Evolutionary conservation across 2,113 vertebrate genomes (phyloP), one percentile per base, ranked within the genome.

Genomic region (Prionailurus viverrinus): DNA sequence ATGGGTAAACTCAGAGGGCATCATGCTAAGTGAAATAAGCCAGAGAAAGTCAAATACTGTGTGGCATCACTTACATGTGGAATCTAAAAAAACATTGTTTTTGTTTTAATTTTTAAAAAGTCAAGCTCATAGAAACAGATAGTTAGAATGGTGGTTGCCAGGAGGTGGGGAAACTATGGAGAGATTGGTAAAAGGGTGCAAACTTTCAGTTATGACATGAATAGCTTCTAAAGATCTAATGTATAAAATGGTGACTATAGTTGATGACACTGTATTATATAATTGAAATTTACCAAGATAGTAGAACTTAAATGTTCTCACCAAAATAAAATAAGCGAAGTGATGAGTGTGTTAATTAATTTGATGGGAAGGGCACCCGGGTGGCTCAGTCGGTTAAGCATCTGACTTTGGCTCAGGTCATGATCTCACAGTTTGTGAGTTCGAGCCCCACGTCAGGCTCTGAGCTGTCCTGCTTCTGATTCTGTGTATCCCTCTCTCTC

Each of bases 231-330:
- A 48, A 53, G 36, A 61, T 39, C 51, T 69, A 63, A 69, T 51
- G 33, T 80, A 23, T 86, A 33, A 51, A 18, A 33, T 7, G 25
- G 31, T 79, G 61, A 51, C 88, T 95, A 10, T 79, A 85, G 71
- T 31, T 68, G 36, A 58, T 51, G 80, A 80, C 10, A n/a, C 7
- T 61, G 31, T 39, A 33, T 33, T 69, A 23, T 68, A 45, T 45
- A 45, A 51, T 25, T 41, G 58, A 53, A 93, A 93, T 80, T 86
- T 80, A 33, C 81, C 71, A 78, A 39, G 33, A 91, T 55, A 84
- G 18, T 95, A 61, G 39, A 95, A 91, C 81, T 95, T 86, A 79
- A 85, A 51, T 79, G 6, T 71, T 76, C n/a, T 51, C n/a, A 66
- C 18, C 27, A 74, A 63, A 74, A 61, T 14, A 61, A 45, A 74